These are phyloP conservation scores for Phrynocephalus versicolor DNA, from an alignment of 2,113 vertebrate species.

Conservation along the genomic window DNA sequence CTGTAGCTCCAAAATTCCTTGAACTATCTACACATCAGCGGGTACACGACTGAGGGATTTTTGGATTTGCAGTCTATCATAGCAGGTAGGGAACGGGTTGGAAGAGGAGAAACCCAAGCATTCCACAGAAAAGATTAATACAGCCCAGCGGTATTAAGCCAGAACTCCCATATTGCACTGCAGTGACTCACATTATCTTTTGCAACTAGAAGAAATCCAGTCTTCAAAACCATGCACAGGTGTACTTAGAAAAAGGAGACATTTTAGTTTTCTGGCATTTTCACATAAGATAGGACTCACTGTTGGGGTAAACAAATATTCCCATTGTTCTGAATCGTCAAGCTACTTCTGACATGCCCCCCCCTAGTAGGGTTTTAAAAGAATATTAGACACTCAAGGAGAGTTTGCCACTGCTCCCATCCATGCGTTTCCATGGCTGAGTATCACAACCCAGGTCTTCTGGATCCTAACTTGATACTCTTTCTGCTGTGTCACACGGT, in stretches of 20 bases:
- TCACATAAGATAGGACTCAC: neutral
- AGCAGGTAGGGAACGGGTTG: neutral
- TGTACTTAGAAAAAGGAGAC: neutral
- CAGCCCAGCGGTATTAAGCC: neutral
- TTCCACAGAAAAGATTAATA: neutral
- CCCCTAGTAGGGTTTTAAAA: too few species aligned
- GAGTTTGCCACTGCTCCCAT: too few species aligned
- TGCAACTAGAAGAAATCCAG: neutral
- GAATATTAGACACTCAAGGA: too few species aligned
- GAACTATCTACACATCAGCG: too few species aligned
- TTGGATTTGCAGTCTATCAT: neutral
- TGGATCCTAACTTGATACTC: too few species aligned
- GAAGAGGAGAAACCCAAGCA: neutral
- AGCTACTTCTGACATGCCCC: too few species aligned
- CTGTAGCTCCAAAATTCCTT: too few species aligned
- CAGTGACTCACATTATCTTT: neutral
- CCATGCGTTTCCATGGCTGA: too few species aligned
- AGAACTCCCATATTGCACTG: neutral
- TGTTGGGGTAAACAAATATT: neutral
- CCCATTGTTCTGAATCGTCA: too few species aligned
- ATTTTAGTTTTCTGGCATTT: neutral
- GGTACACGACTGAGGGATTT: too few species aligned
- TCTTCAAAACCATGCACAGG: neutral
- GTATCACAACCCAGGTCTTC: too few species aligned
- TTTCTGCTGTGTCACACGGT: too few species aligned